Evolutionary conservation across 2,797 vertebrate species (phyloP), one percentile per base, ranked within the genome.

Genomic region (Sebastiscus albofasciatus): DNA sequence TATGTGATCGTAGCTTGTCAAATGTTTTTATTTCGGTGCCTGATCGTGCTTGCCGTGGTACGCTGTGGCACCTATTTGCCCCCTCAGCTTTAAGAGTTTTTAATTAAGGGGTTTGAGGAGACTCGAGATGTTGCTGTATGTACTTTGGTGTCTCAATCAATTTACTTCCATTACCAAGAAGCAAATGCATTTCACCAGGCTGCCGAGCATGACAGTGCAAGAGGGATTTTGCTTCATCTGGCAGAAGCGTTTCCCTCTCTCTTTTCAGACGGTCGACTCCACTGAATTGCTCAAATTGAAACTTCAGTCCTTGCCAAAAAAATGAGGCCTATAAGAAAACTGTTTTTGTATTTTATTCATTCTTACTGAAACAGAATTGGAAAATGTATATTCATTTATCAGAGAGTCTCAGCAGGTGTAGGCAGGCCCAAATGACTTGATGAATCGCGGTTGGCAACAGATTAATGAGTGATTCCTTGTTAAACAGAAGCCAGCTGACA

Each of bases 401-500:
- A 76, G 49, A 67, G 33, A 77, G n/a, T 67, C 65, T 55, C 27
- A 60, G 72, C 75, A 80, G 80, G 72, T 80, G 69, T 81, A 24
- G 46, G 24, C 39, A 34, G 70, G 39, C 56, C 33, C 65, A 80
- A 67, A 80, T 33, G 11, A 81, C 33, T 73, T 65, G 54, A 89
- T 77, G 79, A 90, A 82, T 89, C 72, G 22, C 66, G 70, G 74
- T 85, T 78, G 67, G 81, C 61, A 59, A 26, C 20, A 27, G 27
- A 36, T 58, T 85, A 81, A 84, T 80, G 79, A 88, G 75, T 70
- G 73, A 87, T 77, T 79, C 42, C 72, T 79, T 65, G 80, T 89
- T 69, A 60, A 87, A 87, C 81, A 80, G 79, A 82, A 78, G 74
- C 75, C 65, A 61, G 72, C 56, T 81, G 70, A 87, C 81, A 58